Percentiles rank a stretch among this genome's conserved stretches.
These are phyloP conservation scores for Erebia palarica DNA, from an alignment of 2,888 invertebrate species.

Conservation along the genomic window DNA sequence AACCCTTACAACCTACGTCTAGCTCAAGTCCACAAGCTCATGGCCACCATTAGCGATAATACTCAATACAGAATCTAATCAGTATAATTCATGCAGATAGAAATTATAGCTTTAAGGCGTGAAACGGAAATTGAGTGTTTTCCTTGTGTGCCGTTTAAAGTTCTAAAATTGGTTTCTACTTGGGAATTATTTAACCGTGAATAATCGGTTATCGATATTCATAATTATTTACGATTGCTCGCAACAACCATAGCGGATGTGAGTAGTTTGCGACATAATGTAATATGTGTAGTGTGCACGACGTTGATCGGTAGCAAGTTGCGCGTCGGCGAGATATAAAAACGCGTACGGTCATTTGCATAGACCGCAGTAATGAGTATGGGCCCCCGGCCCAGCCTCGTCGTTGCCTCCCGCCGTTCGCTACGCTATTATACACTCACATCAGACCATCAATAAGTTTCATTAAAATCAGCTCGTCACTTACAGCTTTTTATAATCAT, in stretches of 20 bases:
- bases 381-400: slow-evolving; percentile 42
- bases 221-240: slow-evolving; percentile 77
- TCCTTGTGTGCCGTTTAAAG: slow-evolving; percentile 45
- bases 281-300: slow-evolving; percentile 60
- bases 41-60: slow-evolving; percentile 28
- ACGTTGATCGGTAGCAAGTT: slow-evolving; percentile 65
- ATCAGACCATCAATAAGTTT: slow-evolving; percentile 46
- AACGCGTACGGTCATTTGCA: slow-evolving; percentile 78
- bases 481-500: slow-evolving; percentile 46
- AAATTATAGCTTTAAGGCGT: slow-evolving; percentile 43
- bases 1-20: slow-evolving; percentile 15
- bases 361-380: slow-evolving; percentile 64
- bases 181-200: slow-evolving; percentile 41
- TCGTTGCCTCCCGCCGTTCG: slow-evolving; percentile 48
- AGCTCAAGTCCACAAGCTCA: slow-evolving; percentile 10
- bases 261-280: slow-evolving; percentile 70
- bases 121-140: slow-evolving; percentile 41
- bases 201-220: slow-evolving; percentile 67
- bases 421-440: slow-evolving; percentile 49
- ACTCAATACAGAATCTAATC: slow-evolving; percentile 35
- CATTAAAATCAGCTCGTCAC: slow-evolving; percentile 51
- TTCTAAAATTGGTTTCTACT: slow-evolving; percentile 41
- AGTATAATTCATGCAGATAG: slow-evolving; percentile 37
- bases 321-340: slow-evolving; percentile 64
- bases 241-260: slow-evolving; percentile 73